These are phyloP conservation scores for Leptopterna dolabrata DNA, from an alignment of 2,888 invertebrate genomes.

Conservation along the genomic window DNA sequence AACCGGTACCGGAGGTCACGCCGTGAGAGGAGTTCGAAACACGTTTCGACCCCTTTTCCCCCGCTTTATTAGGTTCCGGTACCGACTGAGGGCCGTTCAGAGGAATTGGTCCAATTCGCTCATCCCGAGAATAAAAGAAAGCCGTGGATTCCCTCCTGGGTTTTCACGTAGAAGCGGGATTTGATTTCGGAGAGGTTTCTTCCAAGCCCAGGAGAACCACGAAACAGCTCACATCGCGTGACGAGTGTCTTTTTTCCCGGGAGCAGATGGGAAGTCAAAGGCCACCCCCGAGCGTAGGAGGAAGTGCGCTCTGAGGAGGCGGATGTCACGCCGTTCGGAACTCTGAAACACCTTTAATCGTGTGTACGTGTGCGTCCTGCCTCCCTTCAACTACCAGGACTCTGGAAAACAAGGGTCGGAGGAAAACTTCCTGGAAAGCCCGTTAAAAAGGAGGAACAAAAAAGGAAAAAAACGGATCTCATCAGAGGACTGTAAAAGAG, in stretches of 20 bases:
- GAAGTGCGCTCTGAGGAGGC: neutral
- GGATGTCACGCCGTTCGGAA: constrained; percentile 22
- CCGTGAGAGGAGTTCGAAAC: neutral
- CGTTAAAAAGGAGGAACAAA: neutral
- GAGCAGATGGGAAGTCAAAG: constrained; percentile 19
- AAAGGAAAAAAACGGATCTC: constrained; percentile 37
- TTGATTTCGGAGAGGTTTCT: constrained; percentile 4
- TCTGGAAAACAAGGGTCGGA: neutral
- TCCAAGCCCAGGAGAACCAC: neutral
- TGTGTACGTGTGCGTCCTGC: constrained; percentile 15
- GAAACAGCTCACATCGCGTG: neutral
- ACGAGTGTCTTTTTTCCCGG: neutral
- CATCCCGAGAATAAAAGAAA: neutral
- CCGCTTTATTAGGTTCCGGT: neutral
- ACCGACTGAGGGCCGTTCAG: neutral
- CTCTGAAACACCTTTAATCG: constrained; percentile 10
- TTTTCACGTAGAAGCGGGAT: neutral
- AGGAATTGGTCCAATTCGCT: neutral
- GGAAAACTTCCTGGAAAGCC: constrained; percentile 13
- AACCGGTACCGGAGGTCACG: neutral
- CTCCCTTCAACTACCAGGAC: neutral
- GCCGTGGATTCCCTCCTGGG: neutral
- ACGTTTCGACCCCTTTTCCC: neutral
- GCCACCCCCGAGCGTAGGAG: neutral
- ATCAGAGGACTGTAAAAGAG: constrained; percentile 30